phyloP scores from a whole-genome alignment of 2,113 vertebrate species.

The Struthio camelus region DNA sequence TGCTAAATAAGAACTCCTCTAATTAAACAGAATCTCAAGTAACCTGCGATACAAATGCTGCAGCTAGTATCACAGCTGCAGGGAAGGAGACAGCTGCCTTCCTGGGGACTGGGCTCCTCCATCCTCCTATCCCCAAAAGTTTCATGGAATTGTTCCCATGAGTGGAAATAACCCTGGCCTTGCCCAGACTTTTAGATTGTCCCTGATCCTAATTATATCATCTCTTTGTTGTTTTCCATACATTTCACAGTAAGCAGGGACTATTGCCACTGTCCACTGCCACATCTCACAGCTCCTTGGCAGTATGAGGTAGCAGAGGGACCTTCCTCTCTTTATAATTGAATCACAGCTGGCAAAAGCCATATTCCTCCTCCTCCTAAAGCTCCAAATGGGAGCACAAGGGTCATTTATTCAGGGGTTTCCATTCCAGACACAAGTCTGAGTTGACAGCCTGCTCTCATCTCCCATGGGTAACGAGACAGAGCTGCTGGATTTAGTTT shows the following conservation, averaged over 20 bases:
- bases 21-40: neutral
- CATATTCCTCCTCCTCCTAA: neutral
- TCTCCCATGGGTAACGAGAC: neutral
- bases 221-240: neutral
- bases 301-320: neutral
- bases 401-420: neutral
- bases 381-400: neutral
- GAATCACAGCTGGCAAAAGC: neutral
- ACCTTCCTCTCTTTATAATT: neutral
- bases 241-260: neutral
- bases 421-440: neutral
- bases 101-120: neutral
- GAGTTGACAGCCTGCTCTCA: neutral
- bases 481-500: neutral
- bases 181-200: neutral
- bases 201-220: neutral
- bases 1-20: neutral
- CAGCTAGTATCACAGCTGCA: neutral
- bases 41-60: neutral
- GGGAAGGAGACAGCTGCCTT: neutral
- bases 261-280: accelerated
- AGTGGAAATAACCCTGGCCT: neutral
- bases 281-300: neutral
- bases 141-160: neutral
- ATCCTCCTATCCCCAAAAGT: neutral